Evolutionary conservation across 2,797 vertebrate species (phyloP), one percentile per base, ranked within the genome.

Genomic region (Poecilia wingei): DNA sequence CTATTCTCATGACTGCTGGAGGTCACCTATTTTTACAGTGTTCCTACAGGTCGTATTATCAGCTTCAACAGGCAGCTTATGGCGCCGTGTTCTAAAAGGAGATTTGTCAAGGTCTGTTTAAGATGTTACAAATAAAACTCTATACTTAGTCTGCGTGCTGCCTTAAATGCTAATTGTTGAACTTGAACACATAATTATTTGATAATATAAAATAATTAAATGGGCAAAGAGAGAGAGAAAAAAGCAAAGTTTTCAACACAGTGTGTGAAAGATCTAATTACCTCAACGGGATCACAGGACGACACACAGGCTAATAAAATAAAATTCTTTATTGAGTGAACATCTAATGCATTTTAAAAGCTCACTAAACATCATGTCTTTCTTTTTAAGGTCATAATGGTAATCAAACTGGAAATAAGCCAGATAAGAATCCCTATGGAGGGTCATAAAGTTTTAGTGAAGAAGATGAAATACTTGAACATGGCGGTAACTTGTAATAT

Each of bases 1-100:
- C 66, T 79, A 59, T 36, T 79, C 46, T 79, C 71, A 66, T 74
- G 78, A 66, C 59, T 74, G 36, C 59, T 53, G 13, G 72, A 74
- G 78, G 78, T 79, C 59, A 68, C 72, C 57, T 79, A 72, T 55
- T 61, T 59, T 78, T 69, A 61, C 43, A 72, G 43, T 59, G 68
- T 78, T 57, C 41, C 39, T 59, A 78, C 57, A 53, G 59, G 71
- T 79, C 14, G 3, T 16, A n/a, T 55, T 55, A 74, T 53, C 55
- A 41, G 51, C 55, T 33, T 69, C 46, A 72, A 39, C 57, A 79
- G 47, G 33, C 18, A 39, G 28, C n/a, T 74, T 49, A 51, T 68
- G 36, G 71, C 20, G 46, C 55, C 66, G 25, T 76, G 33, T 33
- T 49, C 59, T 33, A 49, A 66, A 33, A 6, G 18, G 49, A 33